A percentile compares a stretch with the other conserved stretches of the same genome.
Conservation (phyloP, 2,888 invertebrate species). For the Pseudoips prasinana region DNA sequence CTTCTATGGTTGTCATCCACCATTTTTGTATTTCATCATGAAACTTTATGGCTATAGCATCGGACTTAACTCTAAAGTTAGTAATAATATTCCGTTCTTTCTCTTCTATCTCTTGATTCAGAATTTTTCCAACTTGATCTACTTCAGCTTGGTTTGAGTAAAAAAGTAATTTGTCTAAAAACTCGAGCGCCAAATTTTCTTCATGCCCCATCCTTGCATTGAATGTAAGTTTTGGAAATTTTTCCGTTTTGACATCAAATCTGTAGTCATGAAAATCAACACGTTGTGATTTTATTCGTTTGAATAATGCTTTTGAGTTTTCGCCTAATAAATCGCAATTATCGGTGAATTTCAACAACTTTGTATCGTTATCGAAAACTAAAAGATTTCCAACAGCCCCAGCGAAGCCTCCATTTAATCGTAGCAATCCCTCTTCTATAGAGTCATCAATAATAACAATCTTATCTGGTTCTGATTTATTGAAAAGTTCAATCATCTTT, state of each 20-base stretch:
- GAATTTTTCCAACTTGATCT: conserved; percentile 6
- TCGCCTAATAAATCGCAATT: neutral
- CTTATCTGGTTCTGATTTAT: neutral
- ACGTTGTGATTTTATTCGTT: conserved; percentile 3
- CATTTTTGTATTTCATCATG: conserved; percentile 19
- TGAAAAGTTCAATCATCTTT: conserved; percentile 5
- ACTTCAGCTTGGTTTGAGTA: conserved; percentile 21
- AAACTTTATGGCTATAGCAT: conserved; percentile 15
- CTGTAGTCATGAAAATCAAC: conserved; percentile 11
- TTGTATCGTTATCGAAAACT: conserved; percentile 7
- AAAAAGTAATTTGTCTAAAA: conserved; percentile 18
- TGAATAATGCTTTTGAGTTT: conserved; percentile 2
- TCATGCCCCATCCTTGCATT: conserved; percentile 4
- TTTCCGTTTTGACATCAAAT: conserved; percentile 7
- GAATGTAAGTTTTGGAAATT: conserved; percentile 19
- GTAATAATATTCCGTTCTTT: conserved; percentile 1
- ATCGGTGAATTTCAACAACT: conserved; percentile 6
- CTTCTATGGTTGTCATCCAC: conserved; percentile 21
- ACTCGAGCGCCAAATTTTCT: conserved; percentile 6
- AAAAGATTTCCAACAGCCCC: conserved; percentile 20
- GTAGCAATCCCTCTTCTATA: conserved; percentile 6
- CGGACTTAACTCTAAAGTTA: conserved; percentile 8
- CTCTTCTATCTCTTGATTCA: conserved; percentile 11
- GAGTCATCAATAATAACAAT: conserved; percentile 13
- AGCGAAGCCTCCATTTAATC: conserved; percentile 13